phyloP scores from a whole-genome alignment of 2,888 invertebrate genomes.

The Barypeithes pellucidus region DNA sequence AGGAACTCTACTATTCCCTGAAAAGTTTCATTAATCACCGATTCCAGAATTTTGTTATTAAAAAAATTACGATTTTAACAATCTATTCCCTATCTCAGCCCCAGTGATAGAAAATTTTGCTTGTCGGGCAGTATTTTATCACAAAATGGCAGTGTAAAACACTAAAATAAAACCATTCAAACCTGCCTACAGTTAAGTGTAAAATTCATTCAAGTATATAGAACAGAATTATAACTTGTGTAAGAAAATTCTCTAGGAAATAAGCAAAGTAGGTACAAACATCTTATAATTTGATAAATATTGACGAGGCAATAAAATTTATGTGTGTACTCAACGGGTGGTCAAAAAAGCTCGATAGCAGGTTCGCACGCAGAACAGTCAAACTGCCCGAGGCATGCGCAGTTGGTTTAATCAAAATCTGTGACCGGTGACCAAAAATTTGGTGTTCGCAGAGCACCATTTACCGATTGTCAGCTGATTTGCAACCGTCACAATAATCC shows the following conservation, averaged over 20 bases:
- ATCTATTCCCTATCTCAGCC: slow-evolving; percentile 18
- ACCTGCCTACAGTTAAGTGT: slow-evolving; percentile 25
- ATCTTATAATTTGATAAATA: too few relatives aligned
- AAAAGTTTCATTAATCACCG: not conserved
- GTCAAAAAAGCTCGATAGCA: too few relatives aligned
- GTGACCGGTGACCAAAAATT: too few relatives aligned
- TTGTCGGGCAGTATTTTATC: slow-evolving; percentile 65
- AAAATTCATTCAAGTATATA: slow-evolving; percentile 25
- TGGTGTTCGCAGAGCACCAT: too few relatives aligned
- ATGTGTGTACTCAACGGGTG: too few relatives aligned
- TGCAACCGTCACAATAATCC: too few relatives aligned
- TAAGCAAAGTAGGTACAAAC: too few relatives aligned
- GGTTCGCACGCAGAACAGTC: too few relatives aligned
- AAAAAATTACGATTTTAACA: slow-evolving; percentile 3
- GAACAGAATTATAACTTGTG: slow-evolving; percentile 29
- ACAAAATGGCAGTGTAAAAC: slow-evolving; percentile 66
- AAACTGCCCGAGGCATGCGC: too few relatives aligned
- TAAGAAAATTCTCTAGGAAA: not conserved
- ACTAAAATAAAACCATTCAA: slow-evolving; percentile 32
- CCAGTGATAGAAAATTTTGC: slow-evolving; percentile 57
- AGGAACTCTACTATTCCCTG: not conserved
- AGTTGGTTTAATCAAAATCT: too few relatives aligned
- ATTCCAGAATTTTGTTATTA: not conserved
- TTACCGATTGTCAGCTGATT: too few relatives aligned
- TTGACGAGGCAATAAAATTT: too few relatives aligned